phyloP scores from a whole-genome alignment of 2,888 invertebrate genomes.

The Nephrocerus scutellatus region DNA sequence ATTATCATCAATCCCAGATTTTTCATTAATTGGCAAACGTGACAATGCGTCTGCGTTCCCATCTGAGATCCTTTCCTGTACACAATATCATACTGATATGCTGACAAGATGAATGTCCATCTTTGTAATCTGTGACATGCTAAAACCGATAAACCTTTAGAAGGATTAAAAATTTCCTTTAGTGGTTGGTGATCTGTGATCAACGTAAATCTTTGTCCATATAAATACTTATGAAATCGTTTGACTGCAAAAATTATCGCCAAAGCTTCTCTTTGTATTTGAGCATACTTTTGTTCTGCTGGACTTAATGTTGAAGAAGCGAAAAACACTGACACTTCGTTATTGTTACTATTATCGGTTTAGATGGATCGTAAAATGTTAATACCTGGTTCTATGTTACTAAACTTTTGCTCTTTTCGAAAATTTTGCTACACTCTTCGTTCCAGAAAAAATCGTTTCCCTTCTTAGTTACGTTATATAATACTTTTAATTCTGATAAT shows the following conservation, averaged over 20 bases:
- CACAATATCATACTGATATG: conserved; percentile 4
- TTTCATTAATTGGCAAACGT: too few species aligned
- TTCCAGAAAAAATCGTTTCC: conserved; percentile 1
- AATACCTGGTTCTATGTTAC: too few species aligned
- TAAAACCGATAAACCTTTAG: conserved; percentile 5
- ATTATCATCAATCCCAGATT: too few species aligned
- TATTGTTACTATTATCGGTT: too few species aligned
- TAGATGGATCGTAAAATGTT: too few species aligned
- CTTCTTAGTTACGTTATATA: too few species aligned
- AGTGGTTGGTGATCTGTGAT: conserved; percentile 23
- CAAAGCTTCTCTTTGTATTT: conserved; percentile 7
- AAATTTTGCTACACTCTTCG: background rate
- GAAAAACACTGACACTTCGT: conserved; percentile 10
- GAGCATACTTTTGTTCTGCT: conserved; percentile 9
- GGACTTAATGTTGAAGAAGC: conserved; percentile 6
- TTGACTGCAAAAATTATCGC: conserved; percentile 7
- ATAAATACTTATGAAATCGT: conserved; percentile 28
- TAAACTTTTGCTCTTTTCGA: conserved; percentile 6
- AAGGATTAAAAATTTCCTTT: conserved; percentile 18
- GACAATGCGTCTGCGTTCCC: too few species aligned
- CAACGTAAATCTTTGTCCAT: conserved; percentile 28
- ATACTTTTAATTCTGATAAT: conserved; percentile 2
- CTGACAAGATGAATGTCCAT: conserved; percentile 8
- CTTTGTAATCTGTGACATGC: conserved; percentile 8
- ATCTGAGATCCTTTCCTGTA: conserved; percentile 1